Percentiles rank a stretch among this genome's conserved stretches.
Conservation (phyloP, 2,888 invertebrate genomes). For the Mesorhabditis spiculigera region DNA sequence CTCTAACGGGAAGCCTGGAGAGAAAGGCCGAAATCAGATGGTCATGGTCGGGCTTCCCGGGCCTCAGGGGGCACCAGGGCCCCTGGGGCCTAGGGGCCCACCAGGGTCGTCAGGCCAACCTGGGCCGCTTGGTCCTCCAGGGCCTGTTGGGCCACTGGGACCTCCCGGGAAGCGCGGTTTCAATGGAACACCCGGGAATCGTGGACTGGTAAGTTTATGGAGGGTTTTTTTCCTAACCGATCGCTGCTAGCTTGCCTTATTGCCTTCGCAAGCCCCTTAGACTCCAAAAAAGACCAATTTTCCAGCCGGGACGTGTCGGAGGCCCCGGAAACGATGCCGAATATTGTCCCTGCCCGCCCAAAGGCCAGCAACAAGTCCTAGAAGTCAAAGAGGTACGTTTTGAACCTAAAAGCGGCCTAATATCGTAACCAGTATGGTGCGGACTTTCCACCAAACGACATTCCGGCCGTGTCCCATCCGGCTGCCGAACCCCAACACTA, state of each 20-base stretch:
- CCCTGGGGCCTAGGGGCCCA: neutral
- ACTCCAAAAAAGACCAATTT: neutral
- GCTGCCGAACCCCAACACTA: neutral
- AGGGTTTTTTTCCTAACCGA: neutral
- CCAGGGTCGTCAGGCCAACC: neutral
- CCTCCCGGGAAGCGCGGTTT: neutral
- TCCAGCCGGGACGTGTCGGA: neutral
- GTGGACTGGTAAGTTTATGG: neutral
- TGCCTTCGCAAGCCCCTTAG: too few species aligned
- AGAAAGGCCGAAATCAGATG: conserved; percentile 4
- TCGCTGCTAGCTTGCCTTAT: neutral
- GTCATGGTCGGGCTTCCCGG: neutral
- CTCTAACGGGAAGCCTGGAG: conserved; percentile 1
- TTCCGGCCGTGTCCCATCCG: neutral
- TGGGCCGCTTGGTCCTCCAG: neutral
- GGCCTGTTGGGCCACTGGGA: conserved; percentile 3
- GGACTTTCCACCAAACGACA: too few species aligned
- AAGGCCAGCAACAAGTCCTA: neutral
- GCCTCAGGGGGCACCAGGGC: neutral
- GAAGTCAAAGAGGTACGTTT: too few species aligned
- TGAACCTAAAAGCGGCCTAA: too few species aligned
- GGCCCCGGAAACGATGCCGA: neutral
- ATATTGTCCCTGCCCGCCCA: neutral
- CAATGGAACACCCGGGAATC: neutral
- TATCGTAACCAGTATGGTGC: too few species aligned